These are phyloP conservation scores for Listronotus oregonensis DNA, from an alignment of 1,140 invertebrate genomes.

Conservation along the genomic window DNA sequence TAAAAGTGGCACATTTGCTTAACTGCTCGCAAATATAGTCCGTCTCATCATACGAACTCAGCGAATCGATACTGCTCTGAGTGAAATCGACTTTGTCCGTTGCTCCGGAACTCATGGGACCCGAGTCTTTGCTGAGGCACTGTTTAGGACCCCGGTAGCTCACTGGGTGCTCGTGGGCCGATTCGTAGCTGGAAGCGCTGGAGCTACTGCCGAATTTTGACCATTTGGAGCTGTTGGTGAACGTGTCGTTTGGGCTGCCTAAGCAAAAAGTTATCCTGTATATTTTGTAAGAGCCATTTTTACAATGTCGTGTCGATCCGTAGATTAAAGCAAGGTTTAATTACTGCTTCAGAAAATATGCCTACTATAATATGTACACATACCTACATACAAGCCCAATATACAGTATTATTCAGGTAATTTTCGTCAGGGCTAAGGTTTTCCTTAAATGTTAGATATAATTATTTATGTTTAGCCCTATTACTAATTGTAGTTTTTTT, in stretches of 20 bases:
- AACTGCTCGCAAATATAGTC: conserved; percentile 52
- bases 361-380: too few relatives aligned
- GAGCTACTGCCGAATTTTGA: conserved; percentile 53
- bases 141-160: conserved; percentile 34
- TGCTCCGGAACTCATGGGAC: conserved; percentile 48
- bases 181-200: conserved; percentile 54
- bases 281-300: too few relatives aligned
- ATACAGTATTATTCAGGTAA: too few relatives aligned
- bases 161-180: conserved; percentile 41
- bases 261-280: conserved; percentile 7
- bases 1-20: conserved; percentile 42
- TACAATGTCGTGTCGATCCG: too few relatives aligned
- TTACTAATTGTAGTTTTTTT: too few relatives aligned
- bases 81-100: conserved; percentile 53
- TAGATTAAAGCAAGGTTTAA: too few relatives aligned
- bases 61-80: conserved; percentile 51
- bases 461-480: too few relatives aligned
- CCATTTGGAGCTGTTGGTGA: conserved; percentile 35
- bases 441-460: too few relatives aligned
- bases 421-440: too few relatives aligned
- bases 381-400: too few relatives aligned
- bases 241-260: conserved; percentile 26
- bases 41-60: conserved; percentile 55
- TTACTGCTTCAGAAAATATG: too few relatives aligned
- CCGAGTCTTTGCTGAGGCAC: conserved; percentile 53